Evolutionary conservation across 2,797 vertebrate species (phyloP), one percentile per base, ranked within the genome.

Genomic region (Sebastes flavidus): DNA sequence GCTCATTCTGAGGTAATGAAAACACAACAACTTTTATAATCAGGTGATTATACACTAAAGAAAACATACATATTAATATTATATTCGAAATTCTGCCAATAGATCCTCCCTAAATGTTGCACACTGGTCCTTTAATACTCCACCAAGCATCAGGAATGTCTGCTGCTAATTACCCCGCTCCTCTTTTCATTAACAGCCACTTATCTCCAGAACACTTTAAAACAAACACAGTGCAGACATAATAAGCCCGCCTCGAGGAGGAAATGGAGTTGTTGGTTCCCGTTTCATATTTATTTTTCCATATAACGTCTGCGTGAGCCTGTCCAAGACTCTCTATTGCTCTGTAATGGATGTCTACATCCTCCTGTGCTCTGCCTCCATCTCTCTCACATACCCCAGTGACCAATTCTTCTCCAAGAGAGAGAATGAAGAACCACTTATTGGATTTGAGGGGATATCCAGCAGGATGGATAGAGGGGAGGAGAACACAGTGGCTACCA

Each of bases 381-480:
- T 85, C 78, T 52, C 80, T 80, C 78, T 56, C 73, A 60, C 73
- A 71, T 25, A 79, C 88, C 82, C 88, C 38, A 58, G 87, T 80
- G 89, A 83, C 82, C 87, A 83, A 89, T 91, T 84, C 77, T 73
- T 86, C 77, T 92, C 78, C 3, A 59, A 70, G 83, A 72, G 67
- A 72, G 67, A 80, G 84, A 89, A 88, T 77, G 69, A 89, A 88
- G 86, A 91, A 88, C 83, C 88, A 91, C 88, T 93, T 94, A 91
- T 80, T 92, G 90, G 88, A 91, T 93, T 90, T 88, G 72, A 92
- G 89, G 78, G 87, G 88, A 90, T 87, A 89, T 87, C 85, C 87
- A 89, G 86, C 68, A 83, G 85, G 90, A 90, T 80, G 65, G 84
- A 87, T 68, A 25, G 80, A 77, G 59, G 65, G 84, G 76, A 72